phyloP scores from a whole-genome alignment of 2,888 invertebrate species.

The Noctua janthe region DNA sequence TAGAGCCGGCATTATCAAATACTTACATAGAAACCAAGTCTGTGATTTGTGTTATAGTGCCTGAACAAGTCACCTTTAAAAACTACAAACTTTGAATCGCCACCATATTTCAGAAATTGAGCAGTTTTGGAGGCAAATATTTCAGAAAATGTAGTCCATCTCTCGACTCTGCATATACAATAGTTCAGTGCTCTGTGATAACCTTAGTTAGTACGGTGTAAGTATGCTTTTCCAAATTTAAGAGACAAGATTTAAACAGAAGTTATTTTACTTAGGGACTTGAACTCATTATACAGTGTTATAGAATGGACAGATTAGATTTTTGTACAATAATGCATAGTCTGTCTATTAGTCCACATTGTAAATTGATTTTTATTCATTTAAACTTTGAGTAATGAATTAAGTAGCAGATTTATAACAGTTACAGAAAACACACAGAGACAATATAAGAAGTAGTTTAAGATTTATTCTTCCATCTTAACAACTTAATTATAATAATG shows the following conservation, averaged over 20 bases:
- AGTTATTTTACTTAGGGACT: neutral
- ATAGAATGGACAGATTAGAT: neutral
- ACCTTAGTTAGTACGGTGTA: neutral
- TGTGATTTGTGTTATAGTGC: neutral
- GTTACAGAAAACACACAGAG: neutral
- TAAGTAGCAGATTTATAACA: neutral
- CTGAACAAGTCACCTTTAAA: neutral
- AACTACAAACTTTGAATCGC: neutral
- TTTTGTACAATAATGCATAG: neutral
- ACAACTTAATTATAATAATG: neutral
- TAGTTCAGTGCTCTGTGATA: neutral
- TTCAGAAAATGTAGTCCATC: neutral
- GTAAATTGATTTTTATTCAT: neutral
- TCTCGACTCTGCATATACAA: neutral
- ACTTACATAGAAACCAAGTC: neutral
- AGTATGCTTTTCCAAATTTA: neutral
- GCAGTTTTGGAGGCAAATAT: neutral
- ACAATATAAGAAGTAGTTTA: neutral
- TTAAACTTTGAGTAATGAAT: neutral
- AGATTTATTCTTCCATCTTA: conserved; percentile 3
- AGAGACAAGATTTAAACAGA: conserved; percentile 7
- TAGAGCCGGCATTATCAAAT: neutral
- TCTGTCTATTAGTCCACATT: neutral
- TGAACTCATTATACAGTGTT: neutral
- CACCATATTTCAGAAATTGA: too few species aligned